Conservation (phyloP, 2,113 vertebrate genomes). For the Poeciliopsis prolifica region DNA sequence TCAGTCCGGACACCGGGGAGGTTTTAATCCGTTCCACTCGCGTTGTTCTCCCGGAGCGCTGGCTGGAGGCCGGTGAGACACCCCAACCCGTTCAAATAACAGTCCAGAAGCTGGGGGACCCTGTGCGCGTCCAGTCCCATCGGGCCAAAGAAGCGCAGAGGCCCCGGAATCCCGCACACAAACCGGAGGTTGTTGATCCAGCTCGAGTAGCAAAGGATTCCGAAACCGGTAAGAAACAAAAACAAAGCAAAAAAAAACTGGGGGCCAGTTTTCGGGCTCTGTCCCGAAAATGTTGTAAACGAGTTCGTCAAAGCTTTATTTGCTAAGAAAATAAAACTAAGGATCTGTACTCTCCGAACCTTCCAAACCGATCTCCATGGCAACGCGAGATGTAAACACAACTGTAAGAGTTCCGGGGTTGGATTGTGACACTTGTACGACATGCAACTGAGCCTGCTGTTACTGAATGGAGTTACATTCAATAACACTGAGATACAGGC, state of each 20-base stretch:
- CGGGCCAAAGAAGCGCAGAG: background rate
- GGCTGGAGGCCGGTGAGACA: background rate
- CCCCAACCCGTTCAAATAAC: conserved; percentile 18
- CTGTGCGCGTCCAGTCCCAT: background rate
- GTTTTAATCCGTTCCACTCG: conserved; percentile 43
- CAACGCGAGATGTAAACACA: too few species aligned
- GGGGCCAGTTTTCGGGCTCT: background rate
- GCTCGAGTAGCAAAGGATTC: background rate
- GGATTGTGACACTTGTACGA: too few species aligned
- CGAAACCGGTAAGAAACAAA: conserved; percentile 12
- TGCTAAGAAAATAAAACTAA: too few species aligned
- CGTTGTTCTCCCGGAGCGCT: background rate
- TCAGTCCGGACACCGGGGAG: conserved; percentile 23
- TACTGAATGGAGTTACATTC: too few species aligned
- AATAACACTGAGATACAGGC: too few species aligned
- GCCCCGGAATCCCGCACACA: background rate
- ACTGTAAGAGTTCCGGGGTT: too few species aligned
- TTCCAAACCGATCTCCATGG: too few species aligned
- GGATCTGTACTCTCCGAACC: too few species aligned
- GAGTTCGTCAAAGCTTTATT: too few species aligned
- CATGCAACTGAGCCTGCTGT: too few species aligned
- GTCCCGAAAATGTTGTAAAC: background rate
- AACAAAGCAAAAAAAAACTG: too few species aligned
- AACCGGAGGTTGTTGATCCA: conserved; percentile 1
- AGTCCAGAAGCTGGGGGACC: conserved; percentile 21